phyloP scores from a whole-genome alignment of 1,140 invertebrate species.

The Belonocnema kinseyi region DNA sequence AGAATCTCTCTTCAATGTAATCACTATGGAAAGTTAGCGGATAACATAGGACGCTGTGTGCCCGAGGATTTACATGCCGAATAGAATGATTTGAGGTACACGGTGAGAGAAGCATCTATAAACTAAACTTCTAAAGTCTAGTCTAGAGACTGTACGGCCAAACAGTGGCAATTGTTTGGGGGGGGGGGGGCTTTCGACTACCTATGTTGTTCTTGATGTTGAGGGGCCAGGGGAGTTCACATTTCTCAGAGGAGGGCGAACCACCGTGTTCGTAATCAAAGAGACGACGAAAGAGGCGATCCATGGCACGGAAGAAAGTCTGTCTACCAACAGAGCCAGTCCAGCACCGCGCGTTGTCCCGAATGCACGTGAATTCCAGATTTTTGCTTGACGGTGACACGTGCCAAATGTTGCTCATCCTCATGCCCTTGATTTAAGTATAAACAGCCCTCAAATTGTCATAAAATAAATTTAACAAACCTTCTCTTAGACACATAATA shows the following conservation, averaged over 20 bases:
- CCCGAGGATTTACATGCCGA: slow-evolving; percentile 40
- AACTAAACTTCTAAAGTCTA: background rate
- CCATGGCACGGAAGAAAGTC: slow-evolving; percentile 63
- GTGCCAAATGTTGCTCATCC: slow-evolving; percentile 3
- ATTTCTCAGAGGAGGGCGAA: slow-evolving; percentile 14
- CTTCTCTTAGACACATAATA: too few species aligned
- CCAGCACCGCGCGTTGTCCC: slow-evolving; percentile 63
- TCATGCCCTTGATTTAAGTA: background rate
- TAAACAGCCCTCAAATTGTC: background rate
- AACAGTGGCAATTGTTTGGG: background rate
- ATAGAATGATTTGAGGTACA: slow-evolving; percentile 33
- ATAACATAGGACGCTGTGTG: slow-evolving; percentile 55
- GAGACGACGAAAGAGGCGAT: slow-evolving; percentile 48
- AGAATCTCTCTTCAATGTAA: slow-evolving; percentile 37
- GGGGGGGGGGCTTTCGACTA: slow-evolving; percentile 7
- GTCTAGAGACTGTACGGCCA: background rate
- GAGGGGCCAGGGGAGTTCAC: background rate
- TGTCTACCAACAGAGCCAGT: slow-evolving; percentile 63
- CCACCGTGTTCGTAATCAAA: slow-evolving; percentile 66
- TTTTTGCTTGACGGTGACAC: background rate
- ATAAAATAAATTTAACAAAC: too few species aligned
- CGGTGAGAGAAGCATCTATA: background rate
- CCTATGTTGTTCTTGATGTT: background rate
- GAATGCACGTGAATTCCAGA: slow-evolving; percentile 56
- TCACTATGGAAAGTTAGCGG: slow-evolving; percentile 60